Evolutionary conservation across 2,797 vertebrate genomes (phyloP).

Genomic region (Ceyx erithaca): DNA sequence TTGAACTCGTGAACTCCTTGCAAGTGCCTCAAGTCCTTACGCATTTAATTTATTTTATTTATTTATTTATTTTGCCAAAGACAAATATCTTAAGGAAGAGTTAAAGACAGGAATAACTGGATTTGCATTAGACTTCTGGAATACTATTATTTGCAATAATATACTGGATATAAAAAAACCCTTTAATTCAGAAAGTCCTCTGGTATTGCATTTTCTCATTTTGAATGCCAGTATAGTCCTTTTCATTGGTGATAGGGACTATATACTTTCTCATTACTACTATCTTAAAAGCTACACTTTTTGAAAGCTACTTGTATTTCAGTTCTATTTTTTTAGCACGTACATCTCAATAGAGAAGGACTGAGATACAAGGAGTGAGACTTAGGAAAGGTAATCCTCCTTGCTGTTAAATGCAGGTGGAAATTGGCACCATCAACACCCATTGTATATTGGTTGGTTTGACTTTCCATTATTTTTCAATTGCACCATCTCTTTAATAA

Average conservation of each 20-base stretch:
- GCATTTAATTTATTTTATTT: background rate
- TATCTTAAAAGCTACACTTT: background rate
- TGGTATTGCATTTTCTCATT: background rate
- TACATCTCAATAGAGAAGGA: background rate
- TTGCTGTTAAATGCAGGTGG: background rate
- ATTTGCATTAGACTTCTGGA: background rate
- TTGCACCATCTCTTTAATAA: background rate
- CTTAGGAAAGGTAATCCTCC: background rate
- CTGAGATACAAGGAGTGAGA: background rate
- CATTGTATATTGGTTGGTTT: accelerated
- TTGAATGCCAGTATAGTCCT: background rate
- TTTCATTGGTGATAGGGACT: background rate
- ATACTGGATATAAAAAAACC: background rate
- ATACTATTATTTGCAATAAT: background rate
- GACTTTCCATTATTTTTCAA: background rate
- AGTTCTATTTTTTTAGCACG: background rate
- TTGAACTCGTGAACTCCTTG: background rate
- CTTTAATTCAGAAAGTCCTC: background rate
- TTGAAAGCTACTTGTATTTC: background rate
- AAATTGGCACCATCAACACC: background rate
- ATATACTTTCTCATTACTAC: background rate
- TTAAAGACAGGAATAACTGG: background rate
- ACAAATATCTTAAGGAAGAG: background rate
- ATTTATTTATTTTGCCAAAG: background rate
- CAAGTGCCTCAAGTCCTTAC: background rate